phyloP scores from a whole-genome alignment of 2,888 invertebrate genomes.

The Drosophila aldrichi region DNA sequence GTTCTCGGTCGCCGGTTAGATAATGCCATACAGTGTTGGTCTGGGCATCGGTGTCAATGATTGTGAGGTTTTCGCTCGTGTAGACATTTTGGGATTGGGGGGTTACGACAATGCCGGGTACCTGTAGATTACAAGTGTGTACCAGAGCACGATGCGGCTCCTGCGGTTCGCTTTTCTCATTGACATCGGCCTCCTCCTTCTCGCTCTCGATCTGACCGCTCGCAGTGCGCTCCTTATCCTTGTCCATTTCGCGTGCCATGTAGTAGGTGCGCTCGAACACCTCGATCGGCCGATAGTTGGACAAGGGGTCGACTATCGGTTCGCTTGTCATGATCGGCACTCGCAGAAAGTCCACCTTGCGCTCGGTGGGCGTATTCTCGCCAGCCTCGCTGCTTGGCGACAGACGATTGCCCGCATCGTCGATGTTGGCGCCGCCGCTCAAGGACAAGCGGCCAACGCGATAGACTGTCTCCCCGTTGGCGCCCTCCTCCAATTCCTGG shows the following conservation, averaged over 20 bases:
- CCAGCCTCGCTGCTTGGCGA: conserved; percentile 68
- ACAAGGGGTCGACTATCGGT: conserved; percentile 82
- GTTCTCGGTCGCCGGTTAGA: background rate
- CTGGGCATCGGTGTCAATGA: conserved; percentile 87
- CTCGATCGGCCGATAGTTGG: conserved; percentile 84
- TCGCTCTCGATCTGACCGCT: conserved; percentile 34
- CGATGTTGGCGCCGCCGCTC: conserved; percentile 83
- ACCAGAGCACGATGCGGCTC: conserved; percentile 45
- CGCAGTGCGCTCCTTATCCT: conserved; percentile 68
- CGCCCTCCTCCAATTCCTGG: conserved; percentile 81
- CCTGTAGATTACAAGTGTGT: conserved; percentile 81
- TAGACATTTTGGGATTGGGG: conserved; percentile 83
- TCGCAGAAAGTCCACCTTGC: conserved; percentile 78
- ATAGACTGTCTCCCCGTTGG: conserved; percentile 71
- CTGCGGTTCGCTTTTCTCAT: conserved; percentile 38
- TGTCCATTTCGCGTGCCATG: conserved; percentile 78
- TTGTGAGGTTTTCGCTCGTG: conserved; percentile 88
- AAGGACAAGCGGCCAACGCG: conserved; percentile 79
- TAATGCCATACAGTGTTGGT: conserved; percentile 72
- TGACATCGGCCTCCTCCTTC: conserved; percentile 44
- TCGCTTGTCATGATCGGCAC: conserved; percentile 82
- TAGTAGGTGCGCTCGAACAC: conserved; percentile 85
- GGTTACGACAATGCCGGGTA: conserved; percentile 82
- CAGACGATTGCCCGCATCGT: conserved; percentile 78
- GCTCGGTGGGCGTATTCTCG: conserved; percentile 68